Percentiles rank a stretch among this genome's conserved stretches.
Evolutionary conservation across 2,113 vertebrate genomes (phyloP).

Genomic region (Oplegnathus fasciatus): DNA sequence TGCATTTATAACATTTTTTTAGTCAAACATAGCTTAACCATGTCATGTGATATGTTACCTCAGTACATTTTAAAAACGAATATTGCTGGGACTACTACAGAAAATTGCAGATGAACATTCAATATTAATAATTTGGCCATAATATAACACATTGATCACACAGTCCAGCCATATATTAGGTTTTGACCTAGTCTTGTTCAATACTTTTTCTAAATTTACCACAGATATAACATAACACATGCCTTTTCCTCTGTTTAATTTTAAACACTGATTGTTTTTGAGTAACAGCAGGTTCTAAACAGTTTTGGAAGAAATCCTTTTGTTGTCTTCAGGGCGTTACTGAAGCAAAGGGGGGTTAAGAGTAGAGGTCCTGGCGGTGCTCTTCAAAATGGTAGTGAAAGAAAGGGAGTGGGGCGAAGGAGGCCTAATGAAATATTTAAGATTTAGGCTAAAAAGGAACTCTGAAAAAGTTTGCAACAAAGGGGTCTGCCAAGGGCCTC

Average conservation of each 20-base stretch:
- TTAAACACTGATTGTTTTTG: constrained; percentile 75
- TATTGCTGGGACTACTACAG: no score
- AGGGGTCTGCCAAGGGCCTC: constrained; percentile 83
- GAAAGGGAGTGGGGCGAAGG: constrained; percentile 71
- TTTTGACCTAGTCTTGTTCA: no score
- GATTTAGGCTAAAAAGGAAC: constrained; percentile 85
- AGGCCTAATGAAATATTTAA: constrained; percentile 93
- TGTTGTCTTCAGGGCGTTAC: constrained; percentile 77
- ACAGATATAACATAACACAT: not conserved
- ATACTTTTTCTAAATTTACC: not conserved
- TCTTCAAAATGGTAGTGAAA: constrained; percentile 74
- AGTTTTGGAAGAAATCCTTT: constrained; percentile 79
- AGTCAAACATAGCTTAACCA: no score
- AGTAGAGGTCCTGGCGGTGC: constrained; percentile 63
- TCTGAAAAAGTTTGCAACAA: constrained; percentile 86
- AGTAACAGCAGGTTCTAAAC: constrained; percentile 75
- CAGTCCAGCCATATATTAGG: no score
- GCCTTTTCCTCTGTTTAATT: constrained; percentile 63
- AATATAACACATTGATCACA: no score
- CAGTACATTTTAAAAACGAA: no score
- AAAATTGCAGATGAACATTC: no score
- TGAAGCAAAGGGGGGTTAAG: constrained; percentile 55
- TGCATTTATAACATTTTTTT: no score
- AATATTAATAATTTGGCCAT: no score
- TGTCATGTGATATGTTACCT: no score